Evolutionary conservation across 1,140 invertebrate genomes (phyloP).

Genomic region (Sycobia sp.): DNA sequence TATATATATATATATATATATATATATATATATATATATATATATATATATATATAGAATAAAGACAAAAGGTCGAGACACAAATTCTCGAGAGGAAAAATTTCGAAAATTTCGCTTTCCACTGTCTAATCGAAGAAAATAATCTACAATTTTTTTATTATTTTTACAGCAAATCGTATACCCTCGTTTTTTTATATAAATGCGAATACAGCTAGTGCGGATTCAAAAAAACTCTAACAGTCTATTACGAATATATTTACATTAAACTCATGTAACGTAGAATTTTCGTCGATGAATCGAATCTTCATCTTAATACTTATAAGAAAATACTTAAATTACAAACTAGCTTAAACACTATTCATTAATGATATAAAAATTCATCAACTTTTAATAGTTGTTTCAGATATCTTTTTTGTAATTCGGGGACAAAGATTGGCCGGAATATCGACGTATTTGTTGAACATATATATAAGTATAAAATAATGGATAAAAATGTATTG

Average conservation of each 20-base stretch:
- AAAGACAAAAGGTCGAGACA: too few relatives aligned
- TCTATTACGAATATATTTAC: conserved; percentile 34
- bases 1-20: too few relatives aligned
- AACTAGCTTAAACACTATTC: conserved; percentile 8
- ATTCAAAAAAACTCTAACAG: conserved; percentile 30
- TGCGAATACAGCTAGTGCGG: conserved; percentile 22
- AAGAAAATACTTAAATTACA: conserved; percentile 4
- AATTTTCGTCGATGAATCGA: conserved; percentile 22
- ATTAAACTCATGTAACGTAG: conserved; percentile 21
- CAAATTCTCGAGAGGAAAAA: background rate
- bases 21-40: too few relatives aligned
- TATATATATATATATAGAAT: too few relatives aligned
- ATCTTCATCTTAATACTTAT: conserved; percentile 21
- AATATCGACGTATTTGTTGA: conserved; percentile 1
- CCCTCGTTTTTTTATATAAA: conserved; percentile 11
- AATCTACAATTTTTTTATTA: background rate
- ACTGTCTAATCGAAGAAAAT: background rate
- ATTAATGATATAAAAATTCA: conserved; percentile 19
- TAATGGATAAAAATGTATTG: background rate
- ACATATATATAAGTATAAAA: background rate
- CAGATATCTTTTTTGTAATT: background rate
- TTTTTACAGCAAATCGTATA: background rate
- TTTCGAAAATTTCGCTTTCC: background rate
- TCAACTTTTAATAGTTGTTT: background rate
- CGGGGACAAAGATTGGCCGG: background rate